phyloP scores from a whole-genome alignment of 2,888 invertebrate species.

The Diploptera punctata region DNA sequence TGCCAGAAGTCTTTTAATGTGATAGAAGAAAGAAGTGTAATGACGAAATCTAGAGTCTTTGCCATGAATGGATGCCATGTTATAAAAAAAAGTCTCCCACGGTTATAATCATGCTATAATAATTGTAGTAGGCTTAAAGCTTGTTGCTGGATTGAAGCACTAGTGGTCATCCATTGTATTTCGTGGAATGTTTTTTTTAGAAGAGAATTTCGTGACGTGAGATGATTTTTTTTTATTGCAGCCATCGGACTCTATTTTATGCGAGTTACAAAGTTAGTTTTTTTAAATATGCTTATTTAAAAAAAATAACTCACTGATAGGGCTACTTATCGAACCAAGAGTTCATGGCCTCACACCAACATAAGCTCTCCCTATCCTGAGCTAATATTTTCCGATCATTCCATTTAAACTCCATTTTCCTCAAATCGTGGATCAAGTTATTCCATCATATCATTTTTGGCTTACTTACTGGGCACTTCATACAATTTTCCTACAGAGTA shows the following conservation, averaged over 20 bases:
- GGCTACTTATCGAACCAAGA: no score
- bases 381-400: no score
- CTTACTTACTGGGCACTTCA: no score
- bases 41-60: constrained; percentile 3
- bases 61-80: constrained; percentile 4
- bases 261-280: not conserved
- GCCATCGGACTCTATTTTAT: not conserved
- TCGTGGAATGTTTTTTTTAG: constrained; percentile 15
- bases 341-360: no score
- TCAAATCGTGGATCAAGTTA: no score
- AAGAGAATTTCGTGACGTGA: not conserved
- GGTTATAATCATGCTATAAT: not conserved
- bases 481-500: no score
- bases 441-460: no score
- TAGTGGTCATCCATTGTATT: constrained; percentile 11
- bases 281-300: no score
- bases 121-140: not conserved
- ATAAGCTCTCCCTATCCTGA: no score
- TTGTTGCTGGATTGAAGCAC: not conserved
- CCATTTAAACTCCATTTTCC: no score
- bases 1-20: not conserved
- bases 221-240: constrained; percentile 6
- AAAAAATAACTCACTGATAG: no score
- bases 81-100: constrained; percentile 16
- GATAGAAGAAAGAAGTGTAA: not conserved